A percentile compares a stretch with the other conserved stretches of the same genome.
Evolutionary conservation across 2,888 invertebrate genomes (phyloP).

Genomic region (Philopedon plagiatum): DNA sequence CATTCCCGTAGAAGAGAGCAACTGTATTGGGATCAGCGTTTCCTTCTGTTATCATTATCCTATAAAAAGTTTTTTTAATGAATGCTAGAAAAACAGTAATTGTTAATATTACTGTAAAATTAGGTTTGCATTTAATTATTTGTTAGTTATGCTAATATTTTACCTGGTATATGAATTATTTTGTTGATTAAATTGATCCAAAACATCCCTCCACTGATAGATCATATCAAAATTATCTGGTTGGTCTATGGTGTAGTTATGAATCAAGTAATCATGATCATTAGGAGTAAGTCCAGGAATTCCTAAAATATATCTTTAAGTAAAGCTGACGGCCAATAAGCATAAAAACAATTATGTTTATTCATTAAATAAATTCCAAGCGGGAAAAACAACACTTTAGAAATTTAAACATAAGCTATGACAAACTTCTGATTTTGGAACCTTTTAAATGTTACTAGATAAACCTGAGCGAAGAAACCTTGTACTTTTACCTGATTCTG

Average conservation of each 20-base stretch:
- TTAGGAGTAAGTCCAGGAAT: constrained; percentile 5
- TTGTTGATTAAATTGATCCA: constrained; percentile 72
- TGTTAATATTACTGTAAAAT: neutral
- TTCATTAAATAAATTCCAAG: no score
- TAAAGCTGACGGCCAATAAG: no score
- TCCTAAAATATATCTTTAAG: constrained; percentile 7
- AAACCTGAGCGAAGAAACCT: no score
- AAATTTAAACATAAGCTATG: no score
- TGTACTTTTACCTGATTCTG: constrained; percentile 57
- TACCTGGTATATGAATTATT: constrained; percentile 64
- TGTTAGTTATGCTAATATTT: constrained; percentile 14
- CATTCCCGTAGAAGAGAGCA: constrained; percentile 77
- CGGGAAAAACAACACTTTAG: no score
- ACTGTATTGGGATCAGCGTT: constrained; percentile 75
- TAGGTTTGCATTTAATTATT: neutral
- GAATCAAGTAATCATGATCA: constrained; percentile 65
- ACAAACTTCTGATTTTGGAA: no score
- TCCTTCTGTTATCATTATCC: constrained; percentile 84
- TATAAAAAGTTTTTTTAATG: constrained; percentile 56
- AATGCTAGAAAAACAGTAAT: neutral
- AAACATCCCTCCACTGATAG: constrained; percentile 76
- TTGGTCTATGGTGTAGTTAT: constrained; percentile 74
- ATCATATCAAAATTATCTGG: constrained; percentile 77
- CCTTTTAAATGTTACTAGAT: no score
- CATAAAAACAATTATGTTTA: no score